Conservation (phyloP, 2,113 vertebrate species). For the Podilymbus podiceps region DNA sequence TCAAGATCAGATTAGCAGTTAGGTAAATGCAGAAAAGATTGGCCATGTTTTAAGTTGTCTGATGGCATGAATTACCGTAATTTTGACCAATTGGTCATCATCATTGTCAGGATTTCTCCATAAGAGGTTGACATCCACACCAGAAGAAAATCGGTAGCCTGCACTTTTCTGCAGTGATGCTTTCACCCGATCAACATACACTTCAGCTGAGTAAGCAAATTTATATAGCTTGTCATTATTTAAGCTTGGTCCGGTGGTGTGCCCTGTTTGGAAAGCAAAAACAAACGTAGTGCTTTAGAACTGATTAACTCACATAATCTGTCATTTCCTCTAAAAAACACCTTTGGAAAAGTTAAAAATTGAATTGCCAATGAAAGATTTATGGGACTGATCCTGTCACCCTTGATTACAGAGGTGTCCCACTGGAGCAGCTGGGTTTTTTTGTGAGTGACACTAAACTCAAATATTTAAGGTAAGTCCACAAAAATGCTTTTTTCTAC, state of each 20-base stretch:
- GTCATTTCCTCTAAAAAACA: neutral
- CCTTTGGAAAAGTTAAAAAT: neutral
- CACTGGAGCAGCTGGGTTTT: neutral
- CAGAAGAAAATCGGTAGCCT: slow-evolving; percentile 85
- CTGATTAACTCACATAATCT: neutral
- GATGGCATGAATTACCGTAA: slow-evolving; percentile 73
- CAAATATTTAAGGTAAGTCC: neutral
- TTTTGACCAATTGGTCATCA: slow-evolving; percentile 87
- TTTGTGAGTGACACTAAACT: neutral
- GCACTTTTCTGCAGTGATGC: slow-evolving; percentile 75
- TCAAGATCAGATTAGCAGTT: neutral
- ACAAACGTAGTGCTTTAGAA: neutral
- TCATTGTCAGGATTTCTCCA: slow-evolving; percentile 90
- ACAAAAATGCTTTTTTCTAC: neutral
- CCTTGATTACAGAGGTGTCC: neutral
- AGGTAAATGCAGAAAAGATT: neutral
- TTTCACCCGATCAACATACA: slow-evolving; percentile 79
- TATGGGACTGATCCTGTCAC: neutral
- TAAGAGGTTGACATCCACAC: slow-evolving; percentile 82
- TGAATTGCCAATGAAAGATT: neutral
- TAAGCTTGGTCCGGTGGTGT: slow-evolving; percentile 84
- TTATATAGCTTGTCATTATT: slow-evolving; percentile 90
- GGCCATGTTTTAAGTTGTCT: neutral
- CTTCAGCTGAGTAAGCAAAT: slow-evolving; percentile 87
- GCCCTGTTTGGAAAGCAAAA: slow-evolving; percentile 76